A percentile compares a stretch with the other conserved stretches of the same genome.
Evolutionary conservation across 2,113 vertebrate species (phyloP).

Genomic region (Panurus biarmicus): DNA sequence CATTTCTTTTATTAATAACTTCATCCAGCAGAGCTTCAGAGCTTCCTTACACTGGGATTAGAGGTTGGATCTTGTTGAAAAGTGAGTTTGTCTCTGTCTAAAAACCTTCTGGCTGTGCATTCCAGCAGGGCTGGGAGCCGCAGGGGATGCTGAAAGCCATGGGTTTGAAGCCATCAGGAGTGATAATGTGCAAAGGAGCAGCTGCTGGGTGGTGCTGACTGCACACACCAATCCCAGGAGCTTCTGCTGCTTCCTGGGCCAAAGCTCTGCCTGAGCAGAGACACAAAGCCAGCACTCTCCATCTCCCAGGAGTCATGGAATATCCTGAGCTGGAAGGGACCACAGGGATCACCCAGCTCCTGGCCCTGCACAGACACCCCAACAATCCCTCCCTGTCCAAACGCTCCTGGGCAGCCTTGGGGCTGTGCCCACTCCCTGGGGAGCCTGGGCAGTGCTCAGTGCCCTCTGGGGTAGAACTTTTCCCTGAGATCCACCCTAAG

Average conservation of each 20-base stretch:
- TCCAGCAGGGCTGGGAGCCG: neutral
- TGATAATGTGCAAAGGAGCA: neutral
- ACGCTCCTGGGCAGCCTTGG: neutral
- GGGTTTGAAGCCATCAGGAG: neutral
- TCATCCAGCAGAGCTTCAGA: neutral
- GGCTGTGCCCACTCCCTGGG: neutral
- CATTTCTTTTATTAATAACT: neutral
- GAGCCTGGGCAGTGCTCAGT: neutral
- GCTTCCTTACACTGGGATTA: neutral
- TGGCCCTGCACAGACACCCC: neutral
- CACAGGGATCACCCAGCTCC: neutral
- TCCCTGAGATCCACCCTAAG: neutral
- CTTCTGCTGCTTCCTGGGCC: neutral
- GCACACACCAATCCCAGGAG: neutral
- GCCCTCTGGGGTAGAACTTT: neutral
- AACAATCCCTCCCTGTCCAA: neutral
- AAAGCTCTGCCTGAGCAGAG: neutral
- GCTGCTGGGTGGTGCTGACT: neutral
- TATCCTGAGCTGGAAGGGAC: neutral
- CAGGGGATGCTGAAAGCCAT: neutral
- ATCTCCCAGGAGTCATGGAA: neutral
- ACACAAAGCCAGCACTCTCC: rapidly evolving
- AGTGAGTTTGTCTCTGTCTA: neutral
- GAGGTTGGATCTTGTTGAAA: neutral
- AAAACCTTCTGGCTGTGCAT: neutral